Evolutionary conservation across 2,113 vertebrate genomes (phyloP).

Genomic region (Gnathonemus echidnorhynchus): DNA sequence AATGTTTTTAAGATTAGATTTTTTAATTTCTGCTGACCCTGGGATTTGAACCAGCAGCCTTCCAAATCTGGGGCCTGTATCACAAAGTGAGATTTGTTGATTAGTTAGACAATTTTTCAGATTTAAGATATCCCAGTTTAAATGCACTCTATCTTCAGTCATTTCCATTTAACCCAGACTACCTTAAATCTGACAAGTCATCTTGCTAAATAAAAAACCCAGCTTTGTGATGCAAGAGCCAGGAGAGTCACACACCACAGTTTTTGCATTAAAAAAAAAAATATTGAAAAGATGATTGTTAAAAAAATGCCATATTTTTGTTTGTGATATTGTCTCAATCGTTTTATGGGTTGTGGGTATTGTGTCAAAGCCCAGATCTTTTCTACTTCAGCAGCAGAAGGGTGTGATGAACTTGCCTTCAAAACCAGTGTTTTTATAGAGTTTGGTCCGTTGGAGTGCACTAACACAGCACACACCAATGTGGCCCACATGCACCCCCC

Average conservation of each 20-base stretch:
- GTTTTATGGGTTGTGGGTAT: not conserved
- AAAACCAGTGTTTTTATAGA: slow-evolving; percentile 30
- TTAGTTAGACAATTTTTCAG: not conserved
- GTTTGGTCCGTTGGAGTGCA: slow-evolving; percentile 20
- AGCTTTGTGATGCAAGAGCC: not conserved
- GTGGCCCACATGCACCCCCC: not conserved
- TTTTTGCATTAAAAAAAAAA: too few species aligned
- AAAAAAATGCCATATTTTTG: not conserved
- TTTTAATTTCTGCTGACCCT: not conserved
- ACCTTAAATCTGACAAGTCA: not conserved
- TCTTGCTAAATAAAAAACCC: not conserved
- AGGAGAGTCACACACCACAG: too few species aligned
- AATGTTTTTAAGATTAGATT: not conserved
- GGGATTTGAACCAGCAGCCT: not conserved
- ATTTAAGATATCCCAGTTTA: not conserved
- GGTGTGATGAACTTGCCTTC: slow-evolving; percentile 23
- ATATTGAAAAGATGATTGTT: too few species aligned
- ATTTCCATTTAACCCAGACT: not conserved
- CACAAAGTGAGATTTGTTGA: not conserved
- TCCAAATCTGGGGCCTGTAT: not conserved
- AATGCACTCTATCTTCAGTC: not conserved
- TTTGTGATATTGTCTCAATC: not conserved
- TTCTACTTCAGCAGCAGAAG: slow-evolving; percentile 32
- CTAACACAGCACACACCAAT: slow-evolving; percentile 18
- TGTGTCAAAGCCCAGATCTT: slow-evolving; percentile 42